A percentile compares a stretch with the other conserved stretches of the same genome.
These are phyloP conservation scores for Heliconius himera DNA, from an alignment of 1,140 invertebrate species.

Conservation along the genomic window DNA sequence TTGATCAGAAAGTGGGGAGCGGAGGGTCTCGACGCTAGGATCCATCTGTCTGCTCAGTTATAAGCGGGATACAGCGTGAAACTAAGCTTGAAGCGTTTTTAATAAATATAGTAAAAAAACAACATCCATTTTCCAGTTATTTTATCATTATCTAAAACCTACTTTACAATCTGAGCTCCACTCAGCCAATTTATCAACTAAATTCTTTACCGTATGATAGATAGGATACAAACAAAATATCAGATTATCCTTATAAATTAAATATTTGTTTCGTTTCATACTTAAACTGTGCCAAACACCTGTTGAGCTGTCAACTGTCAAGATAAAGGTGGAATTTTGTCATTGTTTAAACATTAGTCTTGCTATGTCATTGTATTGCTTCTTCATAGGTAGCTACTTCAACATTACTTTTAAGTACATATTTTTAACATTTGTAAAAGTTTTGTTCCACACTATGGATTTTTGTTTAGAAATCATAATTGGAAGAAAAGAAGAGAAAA, in stretches of 20 bases:
- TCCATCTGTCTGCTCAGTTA: too few relatives aligned
- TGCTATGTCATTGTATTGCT: neutral
- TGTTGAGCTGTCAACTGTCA: neutral
- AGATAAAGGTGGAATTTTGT: neutral
- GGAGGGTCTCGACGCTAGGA: too few relatives aligned
- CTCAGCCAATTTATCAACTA: neutral
- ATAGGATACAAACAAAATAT: slow-evolving; percentile 6
- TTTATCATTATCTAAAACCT: neutral
- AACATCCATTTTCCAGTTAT: neutral
- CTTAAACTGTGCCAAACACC: slow-evolving; percentile 11
- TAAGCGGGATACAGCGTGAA: too few relatives aligned
- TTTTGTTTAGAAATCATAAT: neutral
- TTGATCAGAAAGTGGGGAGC: too few relatives aligned
- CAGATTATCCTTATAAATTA: slow-evolving; percentile 11
- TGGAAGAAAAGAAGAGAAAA: too few relatives aligned
- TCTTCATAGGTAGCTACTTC: neutral
- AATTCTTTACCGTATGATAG: neutral
- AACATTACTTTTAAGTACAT: neutral
- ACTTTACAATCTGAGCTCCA: neutral
- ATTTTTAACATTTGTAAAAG: neutral
- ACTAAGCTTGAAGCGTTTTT: too few relatives aligned
- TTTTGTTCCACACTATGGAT: neutral
- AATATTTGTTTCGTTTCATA: neutral
- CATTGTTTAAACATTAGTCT: slow-evolving; percentile 6
- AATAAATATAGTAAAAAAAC: too few relatives aligned